These are phyloP conservation scores for Daptonema setosum DNA, from an alignment of 2,888 invertebrate genomes.

Conservation along the genomic window DNA sequence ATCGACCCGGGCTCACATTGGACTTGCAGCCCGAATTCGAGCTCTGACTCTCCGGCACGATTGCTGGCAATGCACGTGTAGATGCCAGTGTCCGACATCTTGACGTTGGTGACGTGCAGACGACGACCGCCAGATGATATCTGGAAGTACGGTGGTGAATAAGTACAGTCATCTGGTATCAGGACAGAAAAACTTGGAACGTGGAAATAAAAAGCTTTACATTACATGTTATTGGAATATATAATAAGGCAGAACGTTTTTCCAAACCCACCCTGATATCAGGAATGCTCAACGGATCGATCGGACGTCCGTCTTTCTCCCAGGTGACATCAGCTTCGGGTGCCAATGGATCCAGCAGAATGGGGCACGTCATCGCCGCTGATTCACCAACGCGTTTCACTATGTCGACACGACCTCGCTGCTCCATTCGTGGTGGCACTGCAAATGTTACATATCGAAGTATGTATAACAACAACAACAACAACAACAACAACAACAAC, in stretches of 20 bases:
- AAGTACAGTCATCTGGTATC: no score
- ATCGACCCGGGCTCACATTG: no score
- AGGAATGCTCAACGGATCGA: constrained; percentile 18
- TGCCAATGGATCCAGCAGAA: constrained; percentile 10
- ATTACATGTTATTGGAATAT: no score
- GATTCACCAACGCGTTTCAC: constrained; percentile 35
- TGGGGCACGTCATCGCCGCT: constrained; percentile 36
- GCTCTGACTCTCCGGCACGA: constrained; percentile 41
- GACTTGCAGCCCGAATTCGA: constrained; percentile 39
- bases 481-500: no score
- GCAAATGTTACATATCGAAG: no score
- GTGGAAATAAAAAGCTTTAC: no score
- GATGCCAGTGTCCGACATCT: constrained; percentile 35
- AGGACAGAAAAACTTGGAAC: no score
- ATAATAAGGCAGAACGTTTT: no score
- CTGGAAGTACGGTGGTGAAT: no score
- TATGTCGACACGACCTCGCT: constrained; percentile 9
- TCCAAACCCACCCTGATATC: constrained; percentile 5
- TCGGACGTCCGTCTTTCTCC: constrained; percentile 37
- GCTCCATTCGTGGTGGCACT: constrained; percentile 23
- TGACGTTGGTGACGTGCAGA: constrained; percentile 11
- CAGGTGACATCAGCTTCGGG: constrained; percentile 25
- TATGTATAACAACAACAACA: no score
- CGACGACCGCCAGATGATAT: constrained; percentile 17
- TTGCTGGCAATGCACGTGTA: constrained; percentile 42